Evolutionary conservation across 2,797 vertebrate genomes (phyloP).

Genomic region (Nannoperca australis): DNA sequence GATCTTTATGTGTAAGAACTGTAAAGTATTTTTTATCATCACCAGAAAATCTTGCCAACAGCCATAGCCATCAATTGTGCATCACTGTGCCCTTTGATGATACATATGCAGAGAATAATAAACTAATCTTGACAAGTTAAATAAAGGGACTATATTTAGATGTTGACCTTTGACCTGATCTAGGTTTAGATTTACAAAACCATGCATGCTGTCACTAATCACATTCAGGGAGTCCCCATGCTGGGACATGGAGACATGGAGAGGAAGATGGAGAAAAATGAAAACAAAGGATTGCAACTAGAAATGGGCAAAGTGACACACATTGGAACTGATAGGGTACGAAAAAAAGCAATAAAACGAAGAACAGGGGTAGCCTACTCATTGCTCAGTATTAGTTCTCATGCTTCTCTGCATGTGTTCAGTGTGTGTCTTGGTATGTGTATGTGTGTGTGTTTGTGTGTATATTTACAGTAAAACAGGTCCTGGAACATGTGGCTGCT

Average conservation of each 20-base stretch:
- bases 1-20: constrained; percentile 21
- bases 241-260: constrained; percentile 1
- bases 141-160: constrained; percentile 11
- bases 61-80: constrained; percentile 1
- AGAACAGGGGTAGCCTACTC: constrained; percentile 27
- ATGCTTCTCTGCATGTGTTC: constrained; percentile 48
- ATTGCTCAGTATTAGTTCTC: constrained; percentile 39
- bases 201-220: constrained; percentile 10
- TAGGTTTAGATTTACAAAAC: constrained; percentile 38
- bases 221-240: constrained; percentile 39
- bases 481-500: constrained; percentile 82
- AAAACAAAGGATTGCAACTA: constrained; percentile 21
- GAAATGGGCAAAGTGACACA: neutral
- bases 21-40: constrained; percentile 23
- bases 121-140: neutral
- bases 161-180: constrained; percentile 49
- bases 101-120: neutral
- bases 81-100: neutral
- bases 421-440: constrained; percentile 27
- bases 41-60: constrained; percentile 13
- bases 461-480: constrained; percentile 76
- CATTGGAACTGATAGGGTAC: constrained; percentile 8
- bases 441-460: constrained; percentile 51
- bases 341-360: constrained; percentile 6
- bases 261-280: constrained; percentile 9